A percentile compares a stretch with the other conserved stretches of the same genome.
These are phyloP conservation scores for Apodemus sylvaticus DNA, from an alignment of 2,113 vertebrate species.

Conservation along the genomic window DNA sequence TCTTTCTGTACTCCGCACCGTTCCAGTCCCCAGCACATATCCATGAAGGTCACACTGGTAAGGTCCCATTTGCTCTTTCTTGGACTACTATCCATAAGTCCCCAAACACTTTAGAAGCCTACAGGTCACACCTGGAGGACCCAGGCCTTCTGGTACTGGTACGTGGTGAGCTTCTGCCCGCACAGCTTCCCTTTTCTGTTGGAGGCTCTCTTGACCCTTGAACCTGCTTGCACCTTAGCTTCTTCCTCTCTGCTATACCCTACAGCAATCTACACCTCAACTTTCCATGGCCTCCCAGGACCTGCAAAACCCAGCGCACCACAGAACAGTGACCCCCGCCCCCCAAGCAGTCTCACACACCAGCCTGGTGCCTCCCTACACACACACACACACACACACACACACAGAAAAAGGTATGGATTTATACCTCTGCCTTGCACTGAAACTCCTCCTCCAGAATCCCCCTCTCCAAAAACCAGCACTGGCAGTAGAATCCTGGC, in stretches of 20 bases:
- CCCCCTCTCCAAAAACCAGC: background rate
- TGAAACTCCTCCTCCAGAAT: background rate
- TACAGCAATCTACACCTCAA: background rate
- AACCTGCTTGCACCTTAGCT: background rate
- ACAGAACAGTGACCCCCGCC: background rate
- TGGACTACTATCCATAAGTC: background rate
- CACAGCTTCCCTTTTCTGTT: background rate
- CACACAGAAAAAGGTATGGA: background rate
- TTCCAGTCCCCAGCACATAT: background rate
- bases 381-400: background rate
- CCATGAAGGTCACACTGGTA: background rate
- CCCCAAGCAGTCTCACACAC: background rate
- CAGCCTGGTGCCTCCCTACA: background rate
- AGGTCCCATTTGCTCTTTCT: background rate
- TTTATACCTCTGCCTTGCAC: background rate
- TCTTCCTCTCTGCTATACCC: background rate
- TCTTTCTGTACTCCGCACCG: background rate
- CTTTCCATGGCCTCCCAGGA: too few species aligned
- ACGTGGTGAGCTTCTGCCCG: accelerated
- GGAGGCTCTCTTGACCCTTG: background rate
- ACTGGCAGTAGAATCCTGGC: accelerated
- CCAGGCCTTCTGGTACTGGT: too few species aligned
- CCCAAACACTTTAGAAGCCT: background rate
- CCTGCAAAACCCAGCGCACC: background rate
- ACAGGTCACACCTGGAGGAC: background rate